phyloP scores from a whole-genome alignment of 2,113 vertebrate species.

The Embiotoca jacksoni region DNA sequence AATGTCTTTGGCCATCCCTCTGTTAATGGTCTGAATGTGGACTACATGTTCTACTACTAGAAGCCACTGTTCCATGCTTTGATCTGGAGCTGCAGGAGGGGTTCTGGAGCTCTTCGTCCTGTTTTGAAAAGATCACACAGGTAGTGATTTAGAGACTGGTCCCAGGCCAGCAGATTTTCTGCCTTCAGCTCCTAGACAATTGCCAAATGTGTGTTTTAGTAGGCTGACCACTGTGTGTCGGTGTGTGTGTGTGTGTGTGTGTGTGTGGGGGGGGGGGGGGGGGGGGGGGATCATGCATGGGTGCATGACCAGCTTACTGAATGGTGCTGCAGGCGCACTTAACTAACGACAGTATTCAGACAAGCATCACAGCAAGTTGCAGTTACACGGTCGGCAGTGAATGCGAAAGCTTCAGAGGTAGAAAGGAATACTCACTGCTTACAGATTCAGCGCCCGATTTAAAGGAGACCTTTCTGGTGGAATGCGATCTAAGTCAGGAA shows the following conservation, averaged over 20 bases:
- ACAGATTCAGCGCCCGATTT: slow-evolving; percentile 31
- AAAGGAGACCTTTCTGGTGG: slow-evolving; percentile 42
- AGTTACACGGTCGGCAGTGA: background rate
- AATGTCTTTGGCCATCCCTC: background rate
- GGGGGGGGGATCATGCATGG: background rate
- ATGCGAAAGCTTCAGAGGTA: background rate
- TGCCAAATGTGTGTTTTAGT: slow-evolving; percentile 48
- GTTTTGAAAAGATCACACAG: slow-evolving; percentile 29
- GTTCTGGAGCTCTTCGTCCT: slow-evolving; percentile 1
- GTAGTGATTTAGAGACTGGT: slow-evolving; percentile 27
- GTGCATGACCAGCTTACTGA: slow-evolving; percentile 16
- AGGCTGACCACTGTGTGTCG: background rate
- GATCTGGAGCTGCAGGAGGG: background rate
- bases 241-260: no score
- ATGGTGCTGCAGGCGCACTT: slow-evolving; percentile 4
- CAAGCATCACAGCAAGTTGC: background rate
- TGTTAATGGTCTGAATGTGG: slow-evolving; percentile 1
- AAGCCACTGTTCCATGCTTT: background rate
- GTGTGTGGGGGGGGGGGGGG: no score
- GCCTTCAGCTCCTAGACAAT: slow-evolving; percentile 35
- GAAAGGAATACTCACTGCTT: background rate
- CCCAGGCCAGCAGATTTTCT: slow-evolving; percentile 35
- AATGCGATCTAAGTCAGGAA: slow-evolving; percentile 40
- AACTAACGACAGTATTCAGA: background rate
- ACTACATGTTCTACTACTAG: slow-evolving; percentile 21